Evolutionary conservation across 2,888 invertebrate genomes (phyloP).

Genomic region (Thysanoteuthis rhombus): DNA sequence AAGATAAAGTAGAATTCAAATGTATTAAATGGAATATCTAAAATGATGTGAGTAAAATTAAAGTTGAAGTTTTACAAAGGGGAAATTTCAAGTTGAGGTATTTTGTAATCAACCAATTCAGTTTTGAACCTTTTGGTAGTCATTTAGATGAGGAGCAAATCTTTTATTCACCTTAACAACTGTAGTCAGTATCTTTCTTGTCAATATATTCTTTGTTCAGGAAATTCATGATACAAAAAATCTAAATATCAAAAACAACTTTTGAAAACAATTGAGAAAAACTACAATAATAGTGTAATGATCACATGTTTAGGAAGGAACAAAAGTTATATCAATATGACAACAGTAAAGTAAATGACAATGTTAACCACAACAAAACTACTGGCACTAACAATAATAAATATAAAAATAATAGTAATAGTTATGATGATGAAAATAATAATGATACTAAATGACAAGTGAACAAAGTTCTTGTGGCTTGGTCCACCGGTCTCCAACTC

Average conservation of each 20-base stretch:
- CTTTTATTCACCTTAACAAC: too few species aligned
- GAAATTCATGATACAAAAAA: too few species aligned
- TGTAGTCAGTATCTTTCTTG: too few species aligned
- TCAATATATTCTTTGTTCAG: too few species aligned
- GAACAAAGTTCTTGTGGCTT: neutral
- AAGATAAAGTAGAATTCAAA: too few species aligned
- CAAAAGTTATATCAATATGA: neutral
- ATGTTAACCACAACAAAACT: neutral
- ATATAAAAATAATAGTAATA: neutral
- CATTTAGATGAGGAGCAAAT: too few species aligned
- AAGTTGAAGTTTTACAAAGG: too few species aligned
- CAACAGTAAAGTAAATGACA: neutral
- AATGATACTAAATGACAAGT: neutral
- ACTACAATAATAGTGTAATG: neutral
- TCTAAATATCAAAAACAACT: neutral
- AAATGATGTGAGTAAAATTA: too few species aligned
- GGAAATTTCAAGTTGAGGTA: too few species aligned
- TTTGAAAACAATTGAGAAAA: neutral
- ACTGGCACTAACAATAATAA: neutral
- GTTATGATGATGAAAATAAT: neutral
- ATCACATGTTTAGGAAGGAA: neutral
- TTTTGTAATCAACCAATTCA: too few species aligned
- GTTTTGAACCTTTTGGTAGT: too few species aligned
- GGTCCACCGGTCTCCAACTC: neutral
- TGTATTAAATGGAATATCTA: too few species aligned